These are phyloP conservation scores for Lampris megalopsis DNA, from an alignment of 2,113 vertebrate genomes.

Conservation along the genomic window DNA sequence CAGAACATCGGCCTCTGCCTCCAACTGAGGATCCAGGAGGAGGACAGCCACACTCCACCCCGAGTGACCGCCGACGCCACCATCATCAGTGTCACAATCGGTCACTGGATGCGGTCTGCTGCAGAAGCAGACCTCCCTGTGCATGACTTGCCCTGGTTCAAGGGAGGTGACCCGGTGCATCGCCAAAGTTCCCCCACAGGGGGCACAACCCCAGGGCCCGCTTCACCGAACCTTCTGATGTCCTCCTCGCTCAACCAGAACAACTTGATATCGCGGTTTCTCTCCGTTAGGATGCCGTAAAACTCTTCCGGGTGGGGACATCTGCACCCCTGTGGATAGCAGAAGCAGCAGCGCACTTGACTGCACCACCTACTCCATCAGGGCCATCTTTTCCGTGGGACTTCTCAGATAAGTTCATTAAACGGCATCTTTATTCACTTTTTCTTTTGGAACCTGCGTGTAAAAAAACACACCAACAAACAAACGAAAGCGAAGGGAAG, in stretches of 20 bases:
- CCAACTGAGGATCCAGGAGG: too few relatives aligned
- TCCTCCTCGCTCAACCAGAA: conserved; percentile 22
- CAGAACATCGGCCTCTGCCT: too few relatives aligned
- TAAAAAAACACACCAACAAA: too few relatives aligned
- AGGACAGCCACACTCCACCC: too few relatives aligned
- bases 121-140: conserved; percentile 22
- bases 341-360: conserved; percentile 18
- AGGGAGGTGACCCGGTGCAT: conserved; percentile 14
- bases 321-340: conserved; percentile 24
- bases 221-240: conserved; percentile 13
- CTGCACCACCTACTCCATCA: conserved; percentile 10
- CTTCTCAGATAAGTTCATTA: conserved; percentile 30
- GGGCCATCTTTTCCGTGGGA: conserved; percentile 31
- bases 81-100: too few relatives aligned
- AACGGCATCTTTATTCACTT: not conserved
- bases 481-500: too few relatives aligned
- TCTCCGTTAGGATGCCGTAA: conserved; percentile 16
- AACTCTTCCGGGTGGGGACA: conserved; percentile 25
- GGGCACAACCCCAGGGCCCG: not conserved
- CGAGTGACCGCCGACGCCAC: too few relatives aligned
- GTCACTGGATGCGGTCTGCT: conserved; percentile 6
- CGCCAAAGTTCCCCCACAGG: conserved; percentile 18
- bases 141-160: conserved; percentile 19
- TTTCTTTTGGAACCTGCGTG: not conserved
- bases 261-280: not conserved